phyloP scores from a whole-genome alignment of 2,888 invertebrate genomes.

The Drosophila acutilabella region DNA sequence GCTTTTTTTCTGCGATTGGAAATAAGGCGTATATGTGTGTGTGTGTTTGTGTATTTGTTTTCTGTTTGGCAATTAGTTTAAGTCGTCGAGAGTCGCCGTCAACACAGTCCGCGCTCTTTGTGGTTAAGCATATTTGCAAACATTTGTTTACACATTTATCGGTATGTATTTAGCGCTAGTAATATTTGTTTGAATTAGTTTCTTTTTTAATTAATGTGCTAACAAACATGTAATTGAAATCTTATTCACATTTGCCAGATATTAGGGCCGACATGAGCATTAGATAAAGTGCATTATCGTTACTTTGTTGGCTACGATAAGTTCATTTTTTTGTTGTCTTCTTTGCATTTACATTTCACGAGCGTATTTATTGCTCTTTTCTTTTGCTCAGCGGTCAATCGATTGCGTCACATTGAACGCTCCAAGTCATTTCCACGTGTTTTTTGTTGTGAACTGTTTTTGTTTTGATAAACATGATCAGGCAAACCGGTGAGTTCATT shows the following conservation, averaged over 20 bases:
- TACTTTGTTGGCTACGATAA: conserved; percentile 25
- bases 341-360: background rate
- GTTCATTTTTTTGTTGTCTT: conserved; percentile 27
- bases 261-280: background rate
- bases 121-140: conserved; percentile 2
- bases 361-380: conserved; percentile 14
- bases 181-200: conserved; percentile 37
- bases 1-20: conserved; percentile 8
- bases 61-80: conserved; percentile 68
- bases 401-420: conserved; percentile 17
- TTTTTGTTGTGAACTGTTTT: conserved; percentile 24
- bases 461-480: conserved; percentile 47
- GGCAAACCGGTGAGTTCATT: conserved; percentile 54
- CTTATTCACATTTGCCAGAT: background rate
- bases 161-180: conserved; percentile 29
- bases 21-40: background rate
- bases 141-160: conserved; percentile 10
- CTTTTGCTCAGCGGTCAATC: conserved; percentile 16
- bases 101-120: conserved; percentile 28
- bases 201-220: conserved; percentile 30
- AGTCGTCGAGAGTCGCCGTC: conserved; percentile 57
- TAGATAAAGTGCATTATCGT: conserved; percentile 19
- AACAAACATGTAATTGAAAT: conserved; percentile 20
- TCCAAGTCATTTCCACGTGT: conserved; percentile 1
- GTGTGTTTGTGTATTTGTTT: conserved; percentile 24